Base-by-base conservation (phyloP, 2,888 invertebrate genomes). In the Drosophila lutescens region DNA sequence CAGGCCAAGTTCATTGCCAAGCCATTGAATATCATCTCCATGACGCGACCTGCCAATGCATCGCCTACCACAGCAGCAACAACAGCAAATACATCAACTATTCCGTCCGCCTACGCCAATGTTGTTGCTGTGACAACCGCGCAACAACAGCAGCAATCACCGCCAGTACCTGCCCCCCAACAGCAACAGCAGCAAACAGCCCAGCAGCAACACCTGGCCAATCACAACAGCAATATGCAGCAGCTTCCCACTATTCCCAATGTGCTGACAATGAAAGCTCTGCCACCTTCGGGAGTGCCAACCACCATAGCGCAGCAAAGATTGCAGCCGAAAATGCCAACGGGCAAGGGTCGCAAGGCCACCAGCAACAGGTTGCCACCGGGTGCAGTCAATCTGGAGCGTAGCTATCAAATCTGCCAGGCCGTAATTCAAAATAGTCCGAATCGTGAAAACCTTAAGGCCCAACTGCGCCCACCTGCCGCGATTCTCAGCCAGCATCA, bases 361-460 rank as follows among this genome's bases (percentile, higher is more conserved):
- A 93, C 94, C 8, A 88, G 78, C 38, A 96, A 95, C 86, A 96
- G 96, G 91, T 95, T 97, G 70, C 97, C 97, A 0, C 97, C 97
- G 0, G 97, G 97, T 2, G 97, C 97, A 5, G 97, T 98, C 38
- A 98, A 98, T 92, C 93, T 98, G 59, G 98, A 98, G 91, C 94
- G 98, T 62, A 98, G 98, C 91, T 97, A 98, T 92, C 98, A 98
- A 93, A 98, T 98, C 85, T 97, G 97, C 88, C 96, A 96, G 92
- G 96, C 96, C 46, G 96, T 96, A n/a, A 97, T 98, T 77, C 97
- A 98, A 92, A 98, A 97, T 92, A 98, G 97, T 90, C 97, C 97
- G 0, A 98, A 98, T 93, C 94, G 97, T 17, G 97, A 97, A 90
- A 97, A 97, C 85, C 92, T 97, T 51, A 95, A 96, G 63, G 96